Percentiles rank a stretch among this genome's conserved stretches.
Evolutionary conservation across 2,888 invertebrate species (phyloP).

Genomic region (Diplolepis rosae): DNA sequence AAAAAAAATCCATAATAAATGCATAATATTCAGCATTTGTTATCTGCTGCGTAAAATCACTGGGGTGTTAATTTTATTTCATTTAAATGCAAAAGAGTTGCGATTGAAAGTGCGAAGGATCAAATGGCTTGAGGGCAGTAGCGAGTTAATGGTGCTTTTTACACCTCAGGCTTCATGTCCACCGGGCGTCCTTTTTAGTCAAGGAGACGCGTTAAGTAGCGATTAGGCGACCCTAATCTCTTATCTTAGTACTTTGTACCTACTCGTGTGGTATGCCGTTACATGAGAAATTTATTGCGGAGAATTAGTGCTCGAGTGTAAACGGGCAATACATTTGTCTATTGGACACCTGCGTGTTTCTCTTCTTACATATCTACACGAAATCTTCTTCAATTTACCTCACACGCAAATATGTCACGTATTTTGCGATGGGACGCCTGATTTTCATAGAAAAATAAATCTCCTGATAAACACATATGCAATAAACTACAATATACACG

Average conservation of each 20-base stretch:
- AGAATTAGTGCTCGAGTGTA: neutral
- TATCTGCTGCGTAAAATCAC: too few relatives aligned
- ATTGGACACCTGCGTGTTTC: constrained; percentile 2
- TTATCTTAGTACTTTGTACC: neutral
- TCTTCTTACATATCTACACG: neutral
- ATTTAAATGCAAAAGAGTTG: neutral
- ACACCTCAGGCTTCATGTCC: neutral
- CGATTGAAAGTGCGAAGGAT: neutral
- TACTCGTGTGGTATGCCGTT: neutral
- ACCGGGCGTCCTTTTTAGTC: neutral
- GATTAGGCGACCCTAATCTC: neutral
- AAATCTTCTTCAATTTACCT: neutral
- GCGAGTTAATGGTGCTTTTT: neutral
- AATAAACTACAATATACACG: neutral
- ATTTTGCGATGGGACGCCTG: neutral
- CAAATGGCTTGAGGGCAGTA: neutral
- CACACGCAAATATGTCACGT: neutral
- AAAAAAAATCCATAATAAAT: too few relatives aligned
- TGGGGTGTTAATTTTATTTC: too few relatives aligned
- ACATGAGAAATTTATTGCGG: neutral
- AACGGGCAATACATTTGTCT: neutral
- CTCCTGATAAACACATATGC: constrained; percentile 1
- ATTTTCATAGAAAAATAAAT: constrained; percentile 1
- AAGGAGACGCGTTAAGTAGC: neutral
- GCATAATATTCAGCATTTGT: too few relatives aligned